phyloP scores from a whole-genome alignment of 2,797 vertebrate species.

The Microhierax caerulescens region DNA sequence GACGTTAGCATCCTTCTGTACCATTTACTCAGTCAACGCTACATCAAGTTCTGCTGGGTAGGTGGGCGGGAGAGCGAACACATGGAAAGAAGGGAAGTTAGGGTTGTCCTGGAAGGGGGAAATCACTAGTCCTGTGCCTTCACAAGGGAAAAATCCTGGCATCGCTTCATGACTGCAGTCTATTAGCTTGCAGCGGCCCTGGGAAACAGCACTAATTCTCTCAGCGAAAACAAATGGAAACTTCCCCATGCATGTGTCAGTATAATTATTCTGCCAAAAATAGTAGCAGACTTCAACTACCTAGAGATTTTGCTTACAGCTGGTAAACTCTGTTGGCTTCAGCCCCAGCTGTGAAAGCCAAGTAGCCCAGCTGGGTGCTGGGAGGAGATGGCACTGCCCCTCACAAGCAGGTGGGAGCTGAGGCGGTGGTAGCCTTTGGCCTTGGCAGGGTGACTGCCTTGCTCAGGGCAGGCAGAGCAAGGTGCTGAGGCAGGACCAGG shows the following conservation, averaged over 20 bases:
- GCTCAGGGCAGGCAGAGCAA: not conserved
- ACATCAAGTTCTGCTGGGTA: not conserved
- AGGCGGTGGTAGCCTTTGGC: not conserved
- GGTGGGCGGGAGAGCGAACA: not conserved
- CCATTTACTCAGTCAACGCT: not conserved
- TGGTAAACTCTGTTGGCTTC: not conserved
- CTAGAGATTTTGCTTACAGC: not conserved
- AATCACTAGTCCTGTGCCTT: not conserved
- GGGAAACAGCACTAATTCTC: not conserved
- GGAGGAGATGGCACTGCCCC: not conserved
- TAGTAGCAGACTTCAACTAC: not conserved
- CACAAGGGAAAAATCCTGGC: not conserved
- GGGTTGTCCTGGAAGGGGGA: not conserved
- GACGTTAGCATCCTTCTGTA: not conserved
- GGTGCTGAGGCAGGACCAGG: rapidly evolving
- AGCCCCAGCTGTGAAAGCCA: not conserved
- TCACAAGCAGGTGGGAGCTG: not conserved
- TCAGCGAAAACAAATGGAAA: not conserved
- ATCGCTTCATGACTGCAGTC: not conserved
- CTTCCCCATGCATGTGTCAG: rapidly evolving
- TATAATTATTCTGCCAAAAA: not conserved
- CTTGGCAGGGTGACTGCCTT: not conserved
- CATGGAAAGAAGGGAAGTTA: not conserved
- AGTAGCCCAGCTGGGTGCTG: not conserved
- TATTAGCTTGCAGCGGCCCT: not conserved